These are phyloP conservation scores for Coelinius sp. DNA, from an alignment of 2,888 invertebrate genomes.

Conservation along the genomic window DNA sequence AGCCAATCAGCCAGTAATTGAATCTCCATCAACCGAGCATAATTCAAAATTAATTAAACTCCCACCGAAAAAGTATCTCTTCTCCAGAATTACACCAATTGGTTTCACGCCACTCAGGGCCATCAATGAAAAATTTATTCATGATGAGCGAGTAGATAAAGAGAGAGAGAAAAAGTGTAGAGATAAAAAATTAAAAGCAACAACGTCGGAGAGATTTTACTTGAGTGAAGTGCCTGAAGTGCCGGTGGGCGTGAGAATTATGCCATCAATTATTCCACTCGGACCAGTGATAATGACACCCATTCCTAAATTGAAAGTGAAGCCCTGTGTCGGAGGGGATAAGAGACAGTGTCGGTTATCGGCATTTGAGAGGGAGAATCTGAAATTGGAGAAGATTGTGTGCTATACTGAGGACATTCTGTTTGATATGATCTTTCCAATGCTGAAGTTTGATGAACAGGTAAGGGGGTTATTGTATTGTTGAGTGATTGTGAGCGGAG, in stretches of 20 bases:
- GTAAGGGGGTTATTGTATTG: conserved; percentile 19
- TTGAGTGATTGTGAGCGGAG: too few species aligned
- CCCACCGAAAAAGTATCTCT: conserved; percentile 59
- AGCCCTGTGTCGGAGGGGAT: conserved; percentile 51
- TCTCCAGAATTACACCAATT: conserved; percentile 57
- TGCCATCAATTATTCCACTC: conserved; percentile 59
- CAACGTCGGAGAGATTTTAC: conserved; percentile 22
- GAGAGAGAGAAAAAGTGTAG: conserved; percentile 43
- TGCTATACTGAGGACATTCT: conserved; percentile 60
- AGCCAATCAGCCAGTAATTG: conserved; percentile 36
- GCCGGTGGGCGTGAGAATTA: conserved; percentile 49
- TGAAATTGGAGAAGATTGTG: conserved; percentile 51
- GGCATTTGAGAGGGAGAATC: conserved; percentile 47
- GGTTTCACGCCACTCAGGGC: conserved; percentile 63
- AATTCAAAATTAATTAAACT: conserved; percentile 61
- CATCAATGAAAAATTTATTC: conserved; percentile 61
- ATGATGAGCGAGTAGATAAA: conserved; percentile 49
- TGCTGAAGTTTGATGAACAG: conserved; percentile 33
- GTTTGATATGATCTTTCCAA: conserved; percentile 60
- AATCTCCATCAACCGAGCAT: conserved; percentile 28
- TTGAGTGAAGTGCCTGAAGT: conserved; percentile 48
- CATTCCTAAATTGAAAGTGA: conserved; percentile 41
- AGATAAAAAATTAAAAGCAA: neutral
- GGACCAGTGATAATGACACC: conserved; percentile 65
- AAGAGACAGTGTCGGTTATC: conserved; percentile 50